These are phyloP conservation scores for Erpetoichthys calabaricus DNA, from an alignment of 2,797 vertebrate genomes.

Conservation along the genomic window DNA sequence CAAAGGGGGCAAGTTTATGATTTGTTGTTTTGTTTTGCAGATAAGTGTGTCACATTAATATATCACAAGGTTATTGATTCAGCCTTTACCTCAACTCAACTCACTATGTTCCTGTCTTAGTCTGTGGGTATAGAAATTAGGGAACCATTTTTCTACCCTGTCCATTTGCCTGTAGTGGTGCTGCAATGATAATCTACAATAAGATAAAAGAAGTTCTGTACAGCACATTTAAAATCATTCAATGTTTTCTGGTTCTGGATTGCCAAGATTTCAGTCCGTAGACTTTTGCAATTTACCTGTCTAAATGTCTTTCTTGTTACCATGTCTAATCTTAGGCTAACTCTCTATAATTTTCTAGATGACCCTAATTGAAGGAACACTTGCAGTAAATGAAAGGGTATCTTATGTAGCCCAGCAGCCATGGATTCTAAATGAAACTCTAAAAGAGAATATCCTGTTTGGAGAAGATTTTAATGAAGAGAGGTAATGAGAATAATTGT, in stretches of 20 bases:
- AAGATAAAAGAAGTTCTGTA: no score
- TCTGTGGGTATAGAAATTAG: no score
- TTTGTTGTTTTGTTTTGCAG: no score
- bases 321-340: background rate
- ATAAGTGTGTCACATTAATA: no score
- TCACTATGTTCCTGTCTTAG: background rate
- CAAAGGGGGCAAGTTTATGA: no score
- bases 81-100: background rate
- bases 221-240: no score
- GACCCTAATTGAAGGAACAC: constrained; percentile 55
- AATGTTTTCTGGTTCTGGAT: no score
- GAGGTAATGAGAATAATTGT: constrained; percentile 37
- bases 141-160: no score
- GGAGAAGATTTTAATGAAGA: constrained; percentile 44
- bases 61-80: background rate
- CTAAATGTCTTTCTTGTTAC: background rate
- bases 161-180: no score
- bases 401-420: constrained; percentile 65
- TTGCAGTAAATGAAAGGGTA: constrained; percentile 47
- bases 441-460: constrained; percentile 66
- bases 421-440: constrained; percentile 66
- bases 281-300: background rate
- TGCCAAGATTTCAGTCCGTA: no score
- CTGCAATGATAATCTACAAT: no score
- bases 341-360: constrained; percentile 37